Percentiles rank a stretch among this genome's conserved stretches.
These are phyloP conservation scores for Acanthosepion esculentum DNA, from an alignment of 2,888 invertebrate species.

Conservation along the genomic window DNA sequence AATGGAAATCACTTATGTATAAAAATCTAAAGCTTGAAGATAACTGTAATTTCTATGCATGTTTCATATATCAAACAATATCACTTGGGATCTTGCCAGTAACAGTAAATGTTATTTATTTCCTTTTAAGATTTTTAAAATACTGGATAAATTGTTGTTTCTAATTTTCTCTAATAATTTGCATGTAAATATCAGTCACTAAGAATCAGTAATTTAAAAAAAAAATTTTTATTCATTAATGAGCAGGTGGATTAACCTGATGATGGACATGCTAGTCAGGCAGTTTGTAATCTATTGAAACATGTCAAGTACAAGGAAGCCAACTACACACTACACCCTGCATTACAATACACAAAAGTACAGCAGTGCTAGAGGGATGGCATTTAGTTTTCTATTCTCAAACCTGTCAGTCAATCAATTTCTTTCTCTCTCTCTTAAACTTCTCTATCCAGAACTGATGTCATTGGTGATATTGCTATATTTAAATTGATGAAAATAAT, in stretches of 20 bases:
- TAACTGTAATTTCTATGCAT: conserved; percentile 18
- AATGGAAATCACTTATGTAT: not conserved
- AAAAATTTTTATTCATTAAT: not conserved
- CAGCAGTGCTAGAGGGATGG: not conserved
- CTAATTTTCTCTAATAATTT: conserved; percentile 41
- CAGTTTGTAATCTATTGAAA: conserved; percentile 44
- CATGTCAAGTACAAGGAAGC: conserved; percentile 41
- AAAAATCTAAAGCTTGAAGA: not conserved
- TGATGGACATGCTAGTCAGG: conserved; percentile 42
- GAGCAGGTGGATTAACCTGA: conserved; percentile 46
- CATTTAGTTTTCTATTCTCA: not conserved
- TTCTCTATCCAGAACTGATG: not conserved
- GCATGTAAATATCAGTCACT: conserved; percentile 43
- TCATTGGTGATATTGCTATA: not conserved
- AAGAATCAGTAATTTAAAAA: conserved; percentile 11
- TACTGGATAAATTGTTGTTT: conserved; percentile 13
- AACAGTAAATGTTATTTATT: not conserved
- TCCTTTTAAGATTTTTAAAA: not conserved
- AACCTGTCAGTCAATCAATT: not conserved
- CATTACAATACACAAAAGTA: not conserved
- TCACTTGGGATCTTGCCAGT: not conserved
- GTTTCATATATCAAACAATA: not conserved
- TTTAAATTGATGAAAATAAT: not conserved
- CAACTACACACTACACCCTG: conserved; percentile 7
- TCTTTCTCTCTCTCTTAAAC: not conserved